These are phyloP conservation scores for Coreoperca whiteheadi DNA, from an alignment of 2,113 vertebrate species.

Conservation along the genomic window DNA sequence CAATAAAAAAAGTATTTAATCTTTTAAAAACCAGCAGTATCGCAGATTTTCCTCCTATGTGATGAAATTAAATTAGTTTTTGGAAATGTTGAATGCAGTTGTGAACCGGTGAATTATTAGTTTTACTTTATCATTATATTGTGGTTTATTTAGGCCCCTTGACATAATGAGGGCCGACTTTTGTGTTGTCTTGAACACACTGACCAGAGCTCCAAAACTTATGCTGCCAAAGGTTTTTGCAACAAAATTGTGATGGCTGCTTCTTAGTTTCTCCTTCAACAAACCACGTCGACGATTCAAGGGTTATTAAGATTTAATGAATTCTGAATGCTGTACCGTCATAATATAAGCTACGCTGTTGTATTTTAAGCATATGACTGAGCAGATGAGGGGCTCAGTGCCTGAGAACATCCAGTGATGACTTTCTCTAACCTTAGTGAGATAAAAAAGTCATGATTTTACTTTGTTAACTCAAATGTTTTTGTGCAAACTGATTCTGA, in stretches of 20 bases:
- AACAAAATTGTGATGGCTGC: not conserved
- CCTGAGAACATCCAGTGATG: not conserved
- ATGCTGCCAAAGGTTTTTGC: not conserved
- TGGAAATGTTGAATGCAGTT: not conserved
- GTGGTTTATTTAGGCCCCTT: not conserved
- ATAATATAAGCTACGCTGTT: not conserved
- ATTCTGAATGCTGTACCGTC: not conserved
- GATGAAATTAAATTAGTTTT: not conserved
- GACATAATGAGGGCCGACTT: not conserved
- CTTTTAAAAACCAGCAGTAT: not conserved
- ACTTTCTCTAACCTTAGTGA: not conserved
- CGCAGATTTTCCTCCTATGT: not conserved
- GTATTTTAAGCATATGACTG: not conserved
- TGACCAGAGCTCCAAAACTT: not conserved
- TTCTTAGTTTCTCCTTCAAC: not conserved
- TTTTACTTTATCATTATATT: not conserved
- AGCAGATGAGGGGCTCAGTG: not conserved
- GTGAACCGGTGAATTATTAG: not conserved
- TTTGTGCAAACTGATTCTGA: constrained; percentile 13
- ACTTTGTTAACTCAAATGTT: too few species aligned
- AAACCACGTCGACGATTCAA: not conserved
- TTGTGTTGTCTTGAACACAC: constrained; percentile 12
- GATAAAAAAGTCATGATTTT: not conserved
- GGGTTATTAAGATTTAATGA: not conserved
- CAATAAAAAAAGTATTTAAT: not conserved